A percentile compares a stretch with the other conserved stretches of the same genome.
Conservation (phyloP, 2,113 vertebrate genomes). For the Corvus hawaiiensis region DNA sequence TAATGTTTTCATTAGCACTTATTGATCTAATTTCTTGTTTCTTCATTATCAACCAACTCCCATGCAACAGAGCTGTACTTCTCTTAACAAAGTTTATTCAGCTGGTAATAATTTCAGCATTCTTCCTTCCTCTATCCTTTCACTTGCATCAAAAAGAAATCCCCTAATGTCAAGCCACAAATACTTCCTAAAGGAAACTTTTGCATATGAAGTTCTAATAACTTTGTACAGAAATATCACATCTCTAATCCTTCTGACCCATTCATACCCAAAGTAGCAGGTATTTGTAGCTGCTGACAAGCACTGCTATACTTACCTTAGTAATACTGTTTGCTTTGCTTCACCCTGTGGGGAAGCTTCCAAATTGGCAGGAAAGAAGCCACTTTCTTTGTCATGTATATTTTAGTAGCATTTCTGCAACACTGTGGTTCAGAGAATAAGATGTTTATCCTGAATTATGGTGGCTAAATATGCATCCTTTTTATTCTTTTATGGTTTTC, state of each 20-base stretch:
- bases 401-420: not conserved
- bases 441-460: not conserved
- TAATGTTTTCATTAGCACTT: not conserved
- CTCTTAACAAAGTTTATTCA: conserved; percentile 23
- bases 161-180: not conserved
- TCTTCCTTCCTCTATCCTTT: conserved; percentile 31
- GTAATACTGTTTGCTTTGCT: not conserved
- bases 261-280: not conserved
- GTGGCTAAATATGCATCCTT: not conserved
- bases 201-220: not conserved
- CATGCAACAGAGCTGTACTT: not conserved
- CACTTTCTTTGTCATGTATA: not conserved
- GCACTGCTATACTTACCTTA: not conserved
- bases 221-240: not conserved
- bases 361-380: not conserved
- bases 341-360: not conserved
- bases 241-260: not conserved
- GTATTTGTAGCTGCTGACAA: not conserved
- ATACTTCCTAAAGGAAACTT: not conserved
- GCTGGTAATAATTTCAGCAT: not conserved
- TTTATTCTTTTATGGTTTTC: not conserved
- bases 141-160: not conserved
- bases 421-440: not conserved
- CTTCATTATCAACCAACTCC: not conserved
- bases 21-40: not conserved